These are phyloP conservation scores for Heliconius ismenius DNA, from an alignment of 2,888 invertebrate genomes.

Conservation along the genomic window DNA sequence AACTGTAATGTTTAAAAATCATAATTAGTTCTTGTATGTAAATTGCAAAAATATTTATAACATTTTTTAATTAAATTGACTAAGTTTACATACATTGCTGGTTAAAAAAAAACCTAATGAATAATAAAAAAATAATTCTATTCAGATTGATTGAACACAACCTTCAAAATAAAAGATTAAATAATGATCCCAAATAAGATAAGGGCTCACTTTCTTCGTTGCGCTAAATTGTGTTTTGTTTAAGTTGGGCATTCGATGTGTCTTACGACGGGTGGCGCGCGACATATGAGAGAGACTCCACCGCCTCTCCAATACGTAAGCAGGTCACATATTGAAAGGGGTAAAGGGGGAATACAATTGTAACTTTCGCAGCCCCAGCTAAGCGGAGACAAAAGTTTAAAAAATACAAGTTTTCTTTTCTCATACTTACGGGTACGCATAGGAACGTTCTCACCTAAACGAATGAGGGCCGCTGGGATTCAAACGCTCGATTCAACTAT, in stretches of 20 bases:
- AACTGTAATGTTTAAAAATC: not conserved
- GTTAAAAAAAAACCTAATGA: not conserved
- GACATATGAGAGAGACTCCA: slow-evolving; percentile 80
- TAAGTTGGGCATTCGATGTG: slow-evolving; percentile 62
- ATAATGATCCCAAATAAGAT: slow-evolving; percentile 13
- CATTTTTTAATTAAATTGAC: no score
- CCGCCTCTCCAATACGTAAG: slow-evolving; percentile 80
- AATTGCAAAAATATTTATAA: no score
- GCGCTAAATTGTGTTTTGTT: slow-evolving; percentile 72
- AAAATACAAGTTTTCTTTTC: slow-evolving; percentile 75
- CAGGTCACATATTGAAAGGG: slow-evolving; percentile 82
- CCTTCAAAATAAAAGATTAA: slow-evolving; percentile 12
- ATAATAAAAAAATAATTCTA: not conserved
- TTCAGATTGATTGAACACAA: not conserved
- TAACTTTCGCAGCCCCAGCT: slow-evolving; percentile 76
- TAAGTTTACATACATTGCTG: not conserved
- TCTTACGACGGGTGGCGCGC: slow-evolving; percentile 69
- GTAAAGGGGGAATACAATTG: slow-evolving; percentile 79
- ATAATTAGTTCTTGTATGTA: not conserved
- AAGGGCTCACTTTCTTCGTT: slow-evolving; percentile 63
- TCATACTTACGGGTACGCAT: slow-evolving; percentile 47
- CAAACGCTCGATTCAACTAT: not conserved
- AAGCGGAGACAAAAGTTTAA: slow-evolving; percentile 78
- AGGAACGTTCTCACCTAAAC: slow-evolving; percentile 62
- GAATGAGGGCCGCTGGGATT: slow-evolving; percentile 46